These are phyloP conservation scores for Pharmacophagus antenor DNA, from an alignment of 2,888 invertebrate genomes.

Conservation along the genomic window DNA sequence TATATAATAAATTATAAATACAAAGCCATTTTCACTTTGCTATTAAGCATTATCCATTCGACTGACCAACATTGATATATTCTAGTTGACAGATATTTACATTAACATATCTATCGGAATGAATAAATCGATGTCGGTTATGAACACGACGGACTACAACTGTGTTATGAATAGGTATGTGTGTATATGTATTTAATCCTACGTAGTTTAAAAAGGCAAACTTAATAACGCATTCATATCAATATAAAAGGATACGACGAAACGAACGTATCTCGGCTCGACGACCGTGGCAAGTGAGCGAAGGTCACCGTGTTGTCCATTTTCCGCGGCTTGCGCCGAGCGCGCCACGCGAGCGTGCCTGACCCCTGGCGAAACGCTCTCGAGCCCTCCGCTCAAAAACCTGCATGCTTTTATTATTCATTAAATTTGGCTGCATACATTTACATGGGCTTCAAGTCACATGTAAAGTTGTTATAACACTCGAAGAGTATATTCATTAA, in stretches of 20 bases:
- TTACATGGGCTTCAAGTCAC: not conserved
- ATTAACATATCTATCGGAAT: not conserved
- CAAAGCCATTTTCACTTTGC: too few species aligned
- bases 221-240: not conserved
- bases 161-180: not conserved
- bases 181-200: not conserved
- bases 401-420: not conserved
- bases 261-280: slow-evolving; percentile 31
- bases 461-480: too few species aligned
- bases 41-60: too few species aligned
- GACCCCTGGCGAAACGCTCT: slow-evolving; percentile 32
- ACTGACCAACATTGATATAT: too few species aligned
- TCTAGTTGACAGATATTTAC: too few species aligned
- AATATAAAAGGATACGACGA: slow-evolving; percentile 8
- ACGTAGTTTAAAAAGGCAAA: not conserved
- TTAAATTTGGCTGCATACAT: not conserved
- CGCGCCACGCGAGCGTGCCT: slow-evolving; percentile 26
- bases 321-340: slow-evolving; percentile 39
- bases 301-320: slow-evolving; percentile 42
- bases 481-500: too few species aligned
- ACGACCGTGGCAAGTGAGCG: slow-evolving; percentile 40
- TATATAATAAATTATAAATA: too few species aligned
- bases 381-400: slow-evolving; percentile 2
- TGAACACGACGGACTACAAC: not conserved
- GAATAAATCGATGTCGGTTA: not conserved